Evolutionary conservation across 2,113 vertebrate species (phyloP).

Genomic region (Siniperca chuatsi): DNA sequence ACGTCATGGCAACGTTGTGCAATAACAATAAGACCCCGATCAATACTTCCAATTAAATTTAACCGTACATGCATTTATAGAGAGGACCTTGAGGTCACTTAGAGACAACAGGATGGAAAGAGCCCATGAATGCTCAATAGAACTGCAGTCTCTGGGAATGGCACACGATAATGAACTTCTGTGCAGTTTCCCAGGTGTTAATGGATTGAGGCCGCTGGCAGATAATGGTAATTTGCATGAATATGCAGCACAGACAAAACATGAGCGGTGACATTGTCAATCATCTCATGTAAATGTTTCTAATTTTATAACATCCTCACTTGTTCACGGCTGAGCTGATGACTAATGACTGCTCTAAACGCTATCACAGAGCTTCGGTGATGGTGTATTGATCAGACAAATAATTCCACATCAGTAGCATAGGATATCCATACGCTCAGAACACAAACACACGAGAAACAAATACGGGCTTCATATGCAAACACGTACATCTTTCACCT

Average conservation of each 20-base stretch:
- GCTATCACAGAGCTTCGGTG: not conserved
- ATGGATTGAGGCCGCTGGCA: not conserved
- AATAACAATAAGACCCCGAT: constrained; percentile 66
- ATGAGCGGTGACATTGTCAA: constrained; percentile 46
- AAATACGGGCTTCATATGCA: constrained; percentile 21
- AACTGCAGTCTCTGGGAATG: not conserved
- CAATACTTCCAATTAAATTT: constrained; percentile 76
- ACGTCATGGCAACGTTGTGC: constrained; percentile 54
- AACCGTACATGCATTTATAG: constrained; percentile 61
- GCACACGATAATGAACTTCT: constrained; percentile 15
- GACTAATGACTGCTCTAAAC: constrained; percentile 40
- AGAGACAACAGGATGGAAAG: constrained; percentile 41
- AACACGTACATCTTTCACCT: constrained; percentile 31
- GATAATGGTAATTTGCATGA: constrained; percentile 48
- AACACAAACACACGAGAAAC: constrained; percentile 26
- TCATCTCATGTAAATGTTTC: constrained; percentile 61
- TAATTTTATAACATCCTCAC: constrained; percentile 52
- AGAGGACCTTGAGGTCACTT: constrained; percentile 64
- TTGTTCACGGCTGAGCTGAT: constrained; percentile 54
- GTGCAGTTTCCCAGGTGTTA: constrained; percentile 33
- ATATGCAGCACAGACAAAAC: constrained; percentile 46
- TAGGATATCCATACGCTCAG: constrained; percentile 40
- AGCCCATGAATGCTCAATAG: constrained; percentile 29
- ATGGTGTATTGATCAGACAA: constrained; percentile 55
- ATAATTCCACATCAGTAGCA: constrained; percentile 30